Evolutionary conservation across 2,888 invertebrate species (phyloP).

Genomic region (Leptopilina drosophilae): DNA sequence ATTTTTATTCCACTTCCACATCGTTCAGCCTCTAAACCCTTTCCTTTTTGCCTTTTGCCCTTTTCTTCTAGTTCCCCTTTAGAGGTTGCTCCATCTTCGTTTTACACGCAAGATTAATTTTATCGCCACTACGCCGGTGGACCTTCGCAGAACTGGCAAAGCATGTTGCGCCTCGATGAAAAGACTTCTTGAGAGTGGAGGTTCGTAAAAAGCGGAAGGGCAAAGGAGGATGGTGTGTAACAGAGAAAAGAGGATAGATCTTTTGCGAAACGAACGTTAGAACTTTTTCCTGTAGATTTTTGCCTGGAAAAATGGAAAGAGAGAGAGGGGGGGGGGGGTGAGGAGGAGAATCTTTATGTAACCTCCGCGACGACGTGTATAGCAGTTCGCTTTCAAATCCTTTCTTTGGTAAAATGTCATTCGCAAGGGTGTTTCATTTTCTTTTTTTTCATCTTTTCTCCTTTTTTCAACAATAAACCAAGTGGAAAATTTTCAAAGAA

Average conservation of each 20-base stretch:
- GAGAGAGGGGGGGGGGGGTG: background rate
- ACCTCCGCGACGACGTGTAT: conserved; percentile 28
- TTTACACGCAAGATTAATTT: conserved; percentile 64
- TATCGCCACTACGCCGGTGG: conserved; percentile 52
- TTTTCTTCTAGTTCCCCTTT: conserved; percentile 41
- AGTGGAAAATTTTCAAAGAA: conserved; percentile 3
- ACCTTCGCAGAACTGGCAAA: conserved; percentile 39
- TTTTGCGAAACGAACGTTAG: conserved; percentile 37
- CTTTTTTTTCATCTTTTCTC: background rate
- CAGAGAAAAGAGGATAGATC: conserved; percentile 10
- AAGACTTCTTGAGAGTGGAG: conserved; percentile 16
- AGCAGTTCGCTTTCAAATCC: conserved; percentile 32
- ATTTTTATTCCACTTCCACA: conserved; percentile 40
- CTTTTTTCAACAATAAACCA: background rate
- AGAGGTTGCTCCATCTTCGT: conserved; percentile 55
- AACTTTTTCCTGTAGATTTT: conserved; percentile 37
- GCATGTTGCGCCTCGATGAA: conserved; percentile 41
- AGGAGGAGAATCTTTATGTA: conserved; percentile 34
- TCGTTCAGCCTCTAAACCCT: conserved; percentile 41
- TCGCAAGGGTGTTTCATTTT: conserved; percentile 37
- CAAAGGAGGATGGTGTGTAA: background rate
- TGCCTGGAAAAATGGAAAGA: conserved; percentile 31
- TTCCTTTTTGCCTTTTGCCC: conserved; percentile 46
- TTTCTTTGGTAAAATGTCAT: conserved; percentile 31
- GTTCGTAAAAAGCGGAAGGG: conserved; percentile 27